Percentiles rank a stretch among this genome's conserved stretches.
phyloP scores from a whole-genome alignment of 2,113 vertebrate species.

The Zeus faber region DNA sequence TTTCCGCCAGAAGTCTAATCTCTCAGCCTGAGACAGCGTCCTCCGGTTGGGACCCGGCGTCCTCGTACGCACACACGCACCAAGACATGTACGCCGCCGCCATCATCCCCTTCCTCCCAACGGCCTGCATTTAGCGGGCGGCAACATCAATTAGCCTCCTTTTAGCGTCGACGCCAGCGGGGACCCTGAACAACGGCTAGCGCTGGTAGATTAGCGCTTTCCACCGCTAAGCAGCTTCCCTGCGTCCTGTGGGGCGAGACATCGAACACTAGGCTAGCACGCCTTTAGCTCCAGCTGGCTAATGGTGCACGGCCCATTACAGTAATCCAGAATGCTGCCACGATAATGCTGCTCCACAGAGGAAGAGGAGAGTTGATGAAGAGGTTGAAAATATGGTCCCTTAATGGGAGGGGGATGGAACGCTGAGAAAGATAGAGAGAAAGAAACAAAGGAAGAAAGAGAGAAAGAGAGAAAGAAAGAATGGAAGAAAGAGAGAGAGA shows the following conservation, averaged over 20 bases:
- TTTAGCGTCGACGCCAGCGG: background rate
- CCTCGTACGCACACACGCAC: no score
- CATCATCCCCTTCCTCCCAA: background rate
- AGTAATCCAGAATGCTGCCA: background rate
- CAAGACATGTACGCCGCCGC: no score
- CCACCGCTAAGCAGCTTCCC: background rate
- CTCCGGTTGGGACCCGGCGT: no score
- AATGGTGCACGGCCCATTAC: background rate
- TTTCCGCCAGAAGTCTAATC: no score
- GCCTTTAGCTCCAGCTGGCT: background rate
- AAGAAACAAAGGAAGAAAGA: background rate
- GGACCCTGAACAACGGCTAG: background rate
- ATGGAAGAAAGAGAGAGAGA: background rate
- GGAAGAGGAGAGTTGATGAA: no score
- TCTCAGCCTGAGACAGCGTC: no score
- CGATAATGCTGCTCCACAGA: no score
- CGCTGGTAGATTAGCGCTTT: background rate
- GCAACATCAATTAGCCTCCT: background rate
- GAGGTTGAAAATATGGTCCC: no score
- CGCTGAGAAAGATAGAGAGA: background rate
- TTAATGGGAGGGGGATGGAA: no score
- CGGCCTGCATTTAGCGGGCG: background rate
- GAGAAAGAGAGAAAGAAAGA: background rate
- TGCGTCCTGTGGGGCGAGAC: background rate
- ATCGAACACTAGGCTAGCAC: background rate